phyloP scores from a whole-genome alignment of 2,888 invertebrate genomes.

The Standfussiana lucernea region DNA sequence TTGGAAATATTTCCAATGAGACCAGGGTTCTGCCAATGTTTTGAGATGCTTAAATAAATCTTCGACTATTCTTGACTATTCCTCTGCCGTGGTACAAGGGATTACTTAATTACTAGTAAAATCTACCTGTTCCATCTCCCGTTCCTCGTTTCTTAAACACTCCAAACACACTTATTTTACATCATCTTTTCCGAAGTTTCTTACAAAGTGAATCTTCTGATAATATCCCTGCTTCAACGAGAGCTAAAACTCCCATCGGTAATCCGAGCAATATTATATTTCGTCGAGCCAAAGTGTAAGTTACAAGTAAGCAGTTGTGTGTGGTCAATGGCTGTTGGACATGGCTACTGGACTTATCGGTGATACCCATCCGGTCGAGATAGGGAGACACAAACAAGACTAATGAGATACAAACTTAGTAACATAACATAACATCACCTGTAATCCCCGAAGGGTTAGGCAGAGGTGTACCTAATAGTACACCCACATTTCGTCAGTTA shows the following conservation, averaged over 20 bases:
- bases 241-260: slow-evolving; percentile 5
- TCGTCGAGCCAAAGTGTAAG: slow-evolving; percentile 43
- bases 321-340: slow-evolving; percentile 41
- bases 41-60: background rate
- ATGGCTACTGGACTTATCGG: slow-evolving; percentile 43
- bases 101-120: too few species aligned
- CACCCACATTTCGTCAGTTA: too few species aligned
- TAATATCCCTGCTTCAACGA: background rate
- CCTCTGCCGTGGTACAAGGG: too few species aligned
- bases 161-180: background rate
- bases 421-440: too few species aligned
- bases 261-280: slow-evolving; percentile 61
- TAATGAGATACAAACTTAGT: background rate
- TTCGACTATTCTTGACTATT: background rate
- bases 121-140: too few species aligned
- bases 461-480: too few species aligned
- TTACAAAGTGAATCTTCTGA: slow-evolving; percentile 41
- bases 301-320: slow-evolving; percentile 53
- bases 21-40: background rate
- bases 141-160: too few species aligned
- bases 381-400: slow-evolving; percentile 28
- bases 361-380: slow-evolving; percentile 61
- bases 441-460: too few species aligned
- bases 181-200: background rate
- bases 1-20: too few species aligned